Base-by-base conservation (phyloP, 2,888 invertebrate species). In the Netelia melanura region DNA sequence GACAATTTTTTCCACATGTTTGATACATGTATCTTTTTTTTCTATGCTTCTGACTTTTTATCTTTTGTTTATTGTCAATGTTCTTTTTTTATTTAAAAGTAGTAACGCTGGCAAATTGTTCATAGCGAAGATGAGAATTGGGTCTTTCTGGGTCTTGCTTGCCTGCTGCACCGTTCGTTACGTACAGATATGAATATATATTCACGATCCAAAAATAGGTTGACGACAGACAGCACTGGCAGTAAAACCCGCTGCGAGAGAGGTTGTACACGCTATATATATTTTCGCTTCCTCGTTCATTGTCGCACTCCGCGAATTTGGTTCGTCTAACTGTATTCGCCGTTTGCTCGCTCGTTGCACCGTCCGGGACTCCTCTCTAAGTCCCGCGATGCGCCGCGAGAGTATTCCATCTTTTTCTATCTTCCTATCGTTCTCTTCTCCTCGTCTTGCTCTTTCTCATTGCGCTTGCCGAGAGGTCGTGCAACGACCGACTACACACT, bases 301-400 rank as follows among this genome's bases (percentile, higher is more conserved):
- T 93, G 92, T 93, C 91, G 85, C 85, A 76, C 82, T 74, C 75
- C 11, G 91, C 91, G 90, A 93, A 93, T 93, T 93, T 91, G 92
- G 93, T 93, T 91, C 93, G 92, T 85, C 91, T 93, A 93, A 93
- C 93, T 92, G 93, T 93, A 93, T 90, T 91, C 89, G 89, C 89
- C 89, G 88, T 83, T 76, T 61, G 79, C 76, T 83, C 81, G 68
- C 84, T 77, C 81, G 83, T 74, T 89, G 90, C 86, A 86, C 61
- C 79, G 84, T 81, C 82, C 82, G 85, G 83, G 83, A 80, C 77
- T 83, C 76, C 64, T 79, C 72, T 74, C 72, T 74, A 74, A 83
- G 83, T 83, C 83, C 85, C 79, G 85, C 83, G 80, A 85, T 83
- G 83, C 85, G 70, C 81, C 80, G 77, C 80, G 81, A 76, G 38